phyloP scores from a whole-genome alignment of 2,113 vertebrate species.

The Oreamnos americanus region DNA sequence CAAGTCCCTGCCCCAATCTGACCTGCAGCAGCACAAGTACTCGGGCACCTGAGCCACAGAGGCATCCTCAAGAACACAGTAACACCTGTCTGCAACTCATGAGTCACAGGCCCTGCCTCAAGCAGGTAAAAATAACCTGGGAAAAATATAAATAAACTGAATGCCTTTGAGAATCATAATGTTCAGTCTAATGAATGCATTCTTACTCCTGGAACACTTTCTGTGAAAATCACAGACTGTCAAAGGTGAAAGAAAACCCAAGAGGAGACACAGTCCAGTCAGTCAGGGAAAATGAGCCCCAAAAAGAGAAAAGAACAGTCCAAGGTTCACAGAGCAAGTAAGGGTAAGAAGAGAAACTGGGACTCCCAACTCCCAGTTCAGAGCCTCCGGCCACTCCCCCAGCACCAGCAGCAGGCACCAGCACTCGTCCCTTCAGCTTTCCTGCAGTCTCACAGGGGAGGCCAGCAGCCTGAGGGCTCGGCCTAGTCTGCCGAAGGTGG shows the following conservation, averaged over 20 bases:
- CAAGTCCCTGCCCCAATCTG: not conserved
- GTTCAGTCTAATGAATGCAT: not conserved
- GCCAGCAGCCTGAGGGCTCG: not conserved
- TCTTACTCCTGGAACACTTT: constrained; percentile 15
- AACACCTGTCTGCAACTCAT: not conserved
- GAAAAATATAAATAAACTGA: constrained; percentile 43
- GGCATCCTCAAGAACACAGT: not conserved
- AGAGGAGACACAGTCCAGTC: not conserved
- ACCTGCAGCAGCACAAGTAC: not conserved
- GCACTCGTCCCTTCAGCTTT: not conserved
- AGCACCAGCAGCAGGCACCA: not conserved
- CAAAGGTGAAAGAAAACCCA: constrained; percentile 36
- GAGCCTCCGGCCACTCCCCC: not conserved
- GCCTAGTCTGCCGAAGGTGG: not conserved
- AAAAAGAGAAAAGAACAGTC: not conserved
- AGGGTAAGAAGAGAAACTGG: not conserved
- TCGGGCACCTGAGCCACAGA: not conserved
- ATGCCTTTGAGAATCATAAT: not conserved
- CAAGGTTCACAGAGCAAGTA: not conserved
- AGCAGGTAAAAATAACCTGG: constrained; percentile 25
- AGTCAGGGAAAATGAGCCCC: not conserved
- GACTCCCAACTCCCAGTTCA: not conserved
- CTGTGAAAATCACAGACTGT: constrained; percentile 30
- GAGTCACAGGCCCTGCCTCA: constrained; percentile 5
- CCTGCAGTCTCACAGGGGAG: not conserved